Conservation (phyloP, 2,797 vertebrate genomes). For the Pelodytes ibericus region DNA sequence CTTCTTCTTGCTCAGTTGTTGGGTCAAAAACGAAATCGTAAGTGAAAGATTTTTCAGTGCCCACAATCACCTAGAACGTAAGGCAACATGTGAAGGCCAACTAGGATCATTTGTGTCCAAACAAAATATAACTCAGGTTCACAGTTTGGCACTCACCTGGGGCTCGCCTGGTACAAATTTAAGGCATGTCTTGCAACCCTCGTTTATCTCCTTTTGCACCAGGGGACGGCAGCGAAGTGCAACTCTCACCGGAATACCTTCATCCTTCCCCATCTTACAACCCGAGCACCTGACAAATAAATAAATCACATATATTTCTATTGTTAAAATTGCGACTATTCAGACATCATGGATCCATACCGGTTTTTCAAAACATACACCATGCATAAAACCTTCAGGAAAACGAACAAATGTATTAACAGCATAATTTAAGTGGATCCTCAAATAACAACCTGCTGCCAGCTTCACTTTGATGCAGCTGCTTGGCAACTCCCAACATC, state of each 20-base stretch:
- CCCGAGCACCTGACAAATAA: neutral
- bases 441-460: too few species aligned
- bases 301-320: too few species aligned
- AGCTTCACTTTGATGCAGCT: too few species aligned
- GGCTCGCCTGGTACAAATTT: slow-evolving; percentile 87
- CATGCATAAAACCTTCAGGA: too few species aligned
- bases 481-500: too few species aligned
- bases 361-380: too few species aligned
- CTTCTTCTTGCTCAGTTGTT: slow-evolving; percentile 89
- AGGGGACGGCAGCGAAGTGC: slow-evolving; percentile 90
- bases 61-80: slow-evolving; percentile 83
- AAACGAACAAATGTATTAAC: too few species aligned
- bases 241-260: slow-evolving; percentile 88
- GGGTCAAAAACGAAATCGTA: slow-evolving; percentile 95
- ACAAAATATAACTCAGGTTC: neutral
- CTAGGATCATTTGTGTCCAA: neutral
- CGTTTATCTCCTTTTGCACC: slow-evolving; percentile 84
- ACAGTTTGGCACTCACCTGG: slow-evolving; percentile 73
- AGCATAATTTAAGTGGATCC: too few species aligned
- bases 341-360: too few species aligned
- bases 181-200: slow-evolving; percentile 90
- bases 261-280: slow-evolving; percentile 77
- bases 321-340: too few species aligned
- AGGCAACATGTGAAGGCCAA: neutral
- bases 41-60: slow-evolving; percentile 89